A percentile compares a stretch with the other conserved stretches of the same genome.
phyloP scores from a whole-genome alignment of 2,113 vertebrate species.

The Phocoena phocoena region DNA sequence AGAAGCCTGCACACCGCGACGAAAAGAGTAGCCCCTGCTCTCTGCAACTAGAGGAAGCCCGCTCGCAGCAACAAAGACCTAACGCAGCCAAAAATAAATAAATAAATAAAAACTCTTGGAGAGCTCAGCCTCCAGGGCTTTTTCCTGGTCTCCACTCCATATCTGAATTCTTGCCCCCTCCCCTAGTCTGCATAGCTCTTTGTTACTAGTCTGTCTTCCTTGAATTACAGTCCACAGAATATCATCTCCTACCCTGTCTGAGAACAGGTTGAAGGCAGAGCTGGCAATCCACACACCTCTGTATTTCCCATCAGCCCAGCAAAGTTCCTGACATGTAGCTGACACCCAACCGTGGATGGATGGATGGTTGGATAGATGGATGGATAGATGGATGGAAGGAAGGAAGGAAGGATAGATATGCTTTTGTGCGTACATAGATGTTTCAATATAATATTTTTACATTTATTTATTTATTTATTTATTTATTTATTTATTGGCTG shows the following conservation, averaged over 20 bases:
- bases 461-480: too few relatives aligned
- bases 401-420: not conserved
- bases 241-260: too few relatives aligned
- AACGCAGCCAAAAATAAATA: too few relatives aligned
- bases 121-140: not conserved
- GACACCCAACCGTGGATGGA: not conserved
- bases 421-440: too few relatives aligned
- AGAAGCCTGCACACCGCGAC: too few relatives aligned
- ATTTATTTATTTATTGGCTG: too few relatives aligned
- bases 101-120: not conserved
- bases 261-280: not conserved
- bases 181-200: not conserved
- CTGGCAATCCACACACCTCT: not conserved
- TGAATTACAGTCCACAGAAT: not conserved
- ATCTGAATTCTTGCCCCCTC: not conserved
- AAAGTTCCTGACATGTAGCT: not conserved
- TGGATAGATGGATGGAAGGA: too few relatives aligned
- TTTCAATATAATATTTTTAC: not conserved
- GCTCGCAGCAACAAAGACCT: too few relatives aligned
- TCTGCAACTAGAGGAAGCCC: too few relatives aligned
- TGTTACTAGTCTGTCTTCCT: not conserved
- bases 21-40: too few relatives aligned
- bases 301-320: not conserved
- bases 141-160: not conserved
- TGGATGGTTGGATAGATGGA: not conserved